phyloP scores from a whole-genome alignment of 1,140 invertebrate species.

The Thaumatotibia leucotreta region DNA sequence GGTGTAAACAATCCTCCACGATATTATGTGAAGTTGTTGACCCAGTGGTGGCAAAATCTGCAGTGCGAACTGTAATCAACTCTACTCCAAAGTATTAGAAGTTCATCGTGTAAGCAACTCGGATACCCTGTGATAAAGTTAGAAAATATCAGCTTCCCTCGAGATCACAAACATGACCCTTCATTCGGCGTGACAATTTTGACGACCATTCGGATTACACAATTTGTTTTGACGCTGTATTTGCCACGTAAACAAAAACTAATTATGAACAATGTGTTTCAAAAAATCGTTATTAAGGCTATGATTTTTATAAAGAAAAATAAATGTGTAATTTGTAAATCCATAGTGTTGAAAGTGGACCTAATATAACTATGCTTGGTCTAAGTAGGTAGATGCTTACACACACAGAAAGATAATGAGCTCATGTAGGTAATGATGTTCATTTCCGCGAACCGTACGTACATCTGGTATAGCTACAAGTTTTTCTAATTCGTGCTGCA shows the following conservation, averaged over 20 bases:
- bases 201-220: background rate
- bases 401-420: background rate
- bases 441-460: background rate
- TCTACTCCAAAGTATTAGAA: background rate
- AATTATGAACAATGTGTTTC: background rate
- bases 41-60: background rate
- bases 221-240: background rate
- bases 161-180: constrained; percentile 2
- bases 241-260: background rate
- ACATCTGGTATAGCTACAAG: background rate
- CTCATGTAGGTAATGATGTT: background rate
- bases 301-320: background rate
- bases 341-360: no score
- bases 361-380: no score
- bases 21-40: constrained; percentile 6
- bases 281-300: background rate
- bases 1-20: no score
- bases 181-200: constrained; percentile 7
- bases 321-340: no score
- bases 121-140: background rate
- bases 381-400: no score
- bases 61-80: background rate
- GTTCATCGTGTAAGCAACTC: background rate
- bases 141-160: background rate
- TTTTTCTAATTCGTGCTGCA: constrained; percentile 21